phyloP scores from a whole-genome alignment of 2,888 invertebrate genomes.

The Belgica antarctica region DNA sequence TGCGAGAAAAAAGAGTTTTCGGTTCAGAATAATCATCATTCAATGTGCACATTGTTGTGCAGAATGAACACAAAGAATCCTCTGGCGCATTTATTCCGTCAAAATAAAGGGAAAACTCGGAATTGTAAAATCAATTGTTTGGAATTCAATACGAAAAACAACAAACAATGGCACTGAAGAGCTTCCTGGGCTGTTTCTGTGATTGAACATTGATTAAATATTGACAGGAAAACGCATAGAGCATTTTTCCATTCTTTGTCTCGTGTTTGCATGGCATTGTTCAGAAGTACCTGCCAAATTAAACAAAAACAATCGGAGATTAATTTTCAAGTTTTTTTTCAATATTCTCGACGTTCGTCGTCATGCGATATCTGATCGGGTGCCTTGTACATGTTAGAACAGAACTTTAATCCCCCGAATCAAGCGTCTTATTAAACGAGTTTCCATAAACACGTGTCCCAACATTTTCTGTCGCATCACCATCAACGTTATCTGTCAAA shows the following conservation, averaged over 20 bases:
- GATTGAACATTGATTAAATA: conserved; percentile 42
- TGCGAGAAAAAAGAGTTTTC: conserved; percentile 5
- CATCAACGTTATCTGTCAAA: conserved; percentile 40
- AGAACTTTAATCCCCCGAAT: neutral
- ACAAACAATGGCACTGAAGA: conserved; percentile 37
- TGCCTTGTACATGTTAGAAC: neutral
- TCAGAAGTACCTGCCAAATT: conserved; percentile 36
- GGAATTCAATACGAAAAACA: conserved; percentile 39
- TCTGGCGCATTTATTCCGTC: neutral
- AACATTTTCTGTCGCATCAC: conserved; percentile 22
- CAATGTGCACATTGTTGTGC: neutral
- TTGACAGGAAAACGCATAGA: conserved; percentile 41
- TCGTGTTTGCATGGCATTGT: neutral
- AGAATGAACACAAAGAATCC: neutral
- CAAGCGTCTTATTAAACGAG: conserved; percentile 1
- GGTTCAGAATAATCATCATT: neutral
- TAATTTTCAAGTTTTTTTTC: conserved; percentile 26
- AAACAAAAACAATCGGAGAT: conserved; percentile 35
- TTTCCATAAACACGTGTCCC: conserved; percentile 32
- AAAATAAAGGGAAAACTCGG: neutral
- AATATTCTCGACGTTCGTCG: neutral
- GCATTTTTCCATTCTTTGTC: neutral
- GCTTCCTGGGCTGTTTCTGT: conserved; percentile 24
- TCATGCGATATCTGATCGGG: neutral
- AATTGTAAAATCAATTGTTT: conserved; percentile 37